Percentiles rank a stretch among this genome's conserved stretches.
These are phyloP conservation scores for Phaethornis superciliosus DNA, from an alignment of 2,113 vertebrate genomes.

Conservation along the genomic window DNA sequence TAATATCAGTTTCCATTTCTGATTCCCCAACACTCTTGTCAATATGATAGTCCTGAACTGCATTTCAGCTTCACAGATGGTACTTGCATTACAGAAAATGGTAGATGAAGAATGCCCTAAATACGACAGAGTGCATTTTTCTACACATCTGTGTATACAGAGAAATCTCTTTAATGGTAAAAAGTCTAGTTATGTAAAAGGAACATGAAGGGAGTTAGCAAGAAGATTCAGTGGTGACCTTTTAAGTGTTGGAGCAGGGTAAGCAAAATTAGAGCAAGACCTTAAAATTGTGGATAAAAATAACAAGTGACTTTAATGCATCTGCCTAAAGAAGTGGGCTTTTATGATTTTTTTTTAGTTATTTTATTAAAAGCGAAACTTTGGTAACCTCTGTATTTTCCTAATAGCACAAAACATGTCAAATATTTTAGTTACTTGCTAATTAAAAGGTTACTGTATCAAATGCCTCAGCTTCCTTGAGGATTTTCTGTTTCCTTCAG, in stretches of 20 bases:
- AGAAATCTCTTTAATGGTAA: slow-evolving; percentile 24
- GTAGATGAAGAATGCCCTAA: slow-evolving; percentile 40
- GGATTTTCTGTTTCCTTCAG: background rate
- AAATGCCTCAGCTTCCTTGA: background rate
- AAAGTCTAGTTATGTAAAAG: background rate
- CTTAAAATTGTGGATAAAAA: background rate
- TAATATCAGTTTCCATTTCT: slow-evolving; percentile 13
- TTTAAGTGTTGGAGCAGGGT: background rate
- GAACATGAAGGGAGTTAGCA: background rate
- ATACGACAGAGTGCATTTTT: slow-evolving; percentile 22
- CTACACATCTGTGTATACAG: background rate
- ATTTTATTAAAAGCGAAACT: background rate
- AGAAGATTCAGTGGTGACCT: background rate
- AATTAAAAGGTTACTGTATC: background rate
- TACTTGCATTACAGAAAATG: slow-evolving; percentile 30
- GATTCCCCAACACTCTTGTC: background rate
- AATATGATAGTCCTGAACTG: slow-evolving; percentile 7
- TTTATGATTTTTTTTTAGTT: background rate
- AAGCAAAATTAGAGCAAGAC: background rate
- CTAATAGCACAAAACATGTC: background rate
- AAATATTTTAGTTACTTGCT: background rate
- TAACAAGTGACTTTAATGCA: background rate
- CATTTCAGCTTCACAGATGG: slow-evolving; percentile 44
- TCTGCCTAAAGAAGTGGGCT: background rate
- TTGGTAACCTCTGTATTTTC: background rate